A percentile compares a stretch with the other conserved stretches of the same genome.
Evolutionary conservation across 1,140 invertebrate genomes (phyloP).

Genomic region (Scaptodrosophila lebanonensis): DNA sequence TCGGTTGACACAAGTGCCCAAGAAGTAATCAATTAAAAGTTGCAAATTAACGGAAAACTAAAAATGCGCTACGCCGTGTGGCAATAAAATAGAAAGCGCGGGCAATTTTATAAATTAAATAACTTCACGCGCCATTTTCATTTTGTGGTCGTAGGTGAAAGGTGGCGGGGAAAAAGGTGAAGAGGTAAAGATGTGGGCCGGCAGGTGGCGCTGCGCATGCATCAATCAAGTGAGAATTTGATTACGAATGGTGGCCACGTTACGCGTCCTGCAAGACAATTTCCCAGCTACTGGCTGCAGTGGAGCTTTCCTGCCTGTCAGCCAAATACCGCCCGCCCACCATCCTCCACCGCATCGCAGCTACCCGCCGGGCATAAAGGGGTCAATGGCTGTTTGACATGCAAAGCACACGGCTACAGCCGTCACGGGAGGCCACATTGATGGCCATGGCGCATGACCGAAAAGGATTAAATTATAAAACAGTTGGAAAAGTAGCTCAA

Average conservation of each 20-base stretch:
- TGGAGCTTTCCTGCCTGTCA: neutral
- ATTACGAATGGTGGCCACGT: conserved; percentile 50
- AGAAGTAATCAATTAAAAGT: conserved; percentile 73
- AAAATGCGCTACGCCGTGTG: neutral
- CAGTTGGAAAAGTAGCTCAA: conserved; percentile 69
- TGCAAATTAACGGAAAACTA: conserved; percentile 57
- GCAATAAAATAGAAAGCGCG: conserved; percentile 33
- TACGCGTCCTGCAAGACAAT: neutral
- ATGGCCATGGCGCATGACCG: conserved; percentile 55
- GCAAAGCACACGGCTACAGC: conserved; percentile 75
- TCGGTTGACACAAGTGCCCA: conserved; percentile 6
- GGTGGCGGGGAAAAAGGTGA: conserved; percentile 1
- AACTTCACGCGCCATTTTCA: conserved; percentile 52
- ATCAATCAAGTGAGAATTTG: conserved; percentile 74
- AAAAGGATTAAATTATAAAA: conserved; percentile 76
- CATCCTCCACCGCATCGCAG: neutral
- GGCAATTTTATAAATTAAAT: conserved; percentile 73
- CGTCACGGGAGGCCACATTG: conserved; percentile 13
- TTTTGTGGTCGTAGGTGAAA: conserved; percentile 22
- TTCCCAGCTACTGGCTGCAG: conserved; percentile 13
- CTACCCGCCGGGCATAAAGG: conserved; percentile 55
- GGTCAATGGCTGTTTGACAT: conserved; percentile 76
- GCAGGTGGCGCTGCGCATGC: conserved; percentile 59
- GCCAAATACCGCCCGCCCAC: neutral
- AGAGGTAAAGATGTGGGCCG: too few relatives aligned